These are phyloP conservation scores for Octonoba sinensis DNA, from an alignment of 2,888 invertebrate species.

Conservation along the genomic window DNA sequence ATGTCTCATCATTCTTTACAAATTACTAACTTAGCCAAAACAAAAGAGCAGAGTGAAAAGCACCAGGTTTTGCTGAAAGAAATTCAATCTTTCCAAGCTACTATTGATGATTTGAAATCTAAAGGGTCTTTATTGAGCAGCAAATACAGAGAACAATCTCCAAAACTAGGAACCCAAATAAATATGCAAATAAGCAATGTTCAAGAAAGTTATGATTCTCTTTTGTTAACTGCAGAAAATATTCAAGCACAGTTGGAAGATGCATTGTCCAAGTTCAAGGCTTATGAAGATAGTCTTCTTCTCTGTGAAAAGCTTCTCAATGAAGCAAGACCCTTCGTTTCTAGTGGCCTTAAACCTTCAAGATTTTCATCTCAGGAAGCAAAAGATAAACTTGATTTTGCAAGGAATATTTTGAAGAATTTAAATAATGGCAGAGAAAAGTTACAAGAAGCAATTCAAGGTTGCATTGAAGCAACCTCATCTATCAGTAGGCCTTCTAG, in stretches of 20 bases:
- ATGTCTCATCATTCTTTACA: conserved; percentile 96
- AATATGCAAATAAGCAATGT: conserved; percentile 89
- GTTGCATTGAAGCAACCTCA: conserved; percentile 92
- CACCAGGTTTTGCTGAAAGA: conserved; percentile 78
- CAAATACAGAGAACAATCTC: conserved; percentile 76
- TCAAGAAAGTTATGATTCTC: conserved; percentile 91
- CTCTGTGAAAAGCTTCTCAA: conserved; percentile 69
- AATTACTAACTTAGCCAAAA: conserved; percentile 91
- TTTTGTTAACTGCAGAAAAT: conserved; percentile 89
- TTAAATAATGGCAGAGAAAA: conserved; percentile 90
- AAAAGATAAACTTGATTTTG: conserved; percentile 74
- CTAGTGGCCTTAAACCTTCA: conserved; percentile 42
- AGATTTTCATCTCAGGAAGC: conserved; percentile 80
- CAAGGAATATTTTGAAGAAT: conserved; percentile 81
- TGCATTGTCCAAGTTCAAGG: conserved; percentile 90
- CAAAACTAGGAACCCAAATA: conserved; percentile 82
- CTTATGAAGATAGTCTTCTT: conserved; percentile 87
- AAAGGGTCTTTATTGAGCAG: conserved; percentile 88
- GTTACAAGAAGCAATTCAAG: conserved; percentile 87
- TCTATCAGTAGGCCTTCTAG: conserved; percentile 91
- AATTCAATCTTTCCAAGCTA: conserved; percentile 85
- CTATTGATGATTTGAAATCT: conserved; percentile 83
- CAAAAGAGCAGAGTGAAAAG: conserved; percentile 89
- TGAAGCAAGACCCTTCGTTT: conserved; percentile 67
- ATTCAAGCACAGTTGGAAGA: conserved; percentile 86